Conservation (phyloP, 2,797 vertebrate genomes). For the Poecilia gillii region DNA sequence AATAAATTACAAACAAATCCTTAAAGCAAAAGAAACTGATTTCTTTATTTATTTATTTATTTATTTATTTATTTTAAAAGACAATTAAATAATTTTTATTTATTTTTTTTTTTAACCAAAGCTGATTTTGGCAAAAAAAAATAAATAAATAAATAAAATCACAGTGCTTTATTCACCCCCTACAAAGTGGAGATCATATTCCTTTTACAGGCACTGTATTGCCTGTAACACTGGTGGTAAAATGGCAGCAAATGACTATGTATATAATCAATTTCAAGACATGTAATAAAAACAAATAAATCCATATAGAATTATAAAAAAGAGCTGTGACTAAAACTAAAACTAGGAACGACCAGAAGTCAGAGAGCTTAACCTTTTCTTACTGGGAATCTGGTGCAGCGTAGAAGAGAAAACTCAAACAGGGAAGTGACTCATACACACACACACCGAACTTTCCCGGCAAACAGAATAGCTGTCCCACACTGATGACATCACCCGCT, state of each 20-base stretch:
- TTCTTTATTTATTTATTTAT: too few relatives aligned
- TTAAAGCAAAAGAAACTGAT: neutral
- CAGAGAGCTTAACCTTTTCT: conserved; percentile 50
- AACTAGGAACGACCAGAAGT: neutral
- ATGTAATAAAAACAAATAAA: neutral
- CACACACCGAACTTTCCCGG: conserved; percentile 27
- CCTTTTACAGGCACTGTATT: neutral
- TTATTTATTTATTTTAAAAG: too few relatives aligned
- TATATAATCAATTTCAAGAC: neutral
- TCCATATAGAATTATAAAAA: neutral
- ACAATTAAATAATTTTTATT: too few relatives aligned
- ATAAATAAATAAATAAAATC: too few relatives aligned
- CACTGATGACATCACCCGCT: conserved; percentile 64
- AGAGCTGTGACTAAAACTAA: neutral
- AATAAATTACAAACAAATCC: neutral
- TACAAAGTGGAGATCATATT: neutral
- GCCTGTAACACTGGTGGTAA: neutral
- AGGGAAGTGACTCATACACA: conserved; percentile 34
- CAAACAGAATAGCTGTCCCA: conserved; percentile 50
- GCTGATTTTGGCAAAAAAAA: too few relatives aligned
- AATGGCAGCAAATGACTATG: neutral
- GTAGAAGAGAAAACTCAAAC: conserved; percentile 34
- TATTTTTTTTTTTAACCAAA: too few relatives aligned
- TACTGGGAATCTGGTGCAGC: conserved; percentile 24
- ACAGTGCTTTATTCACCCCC: neutral